Base-by-base conservation (phyloP, 2,113 vertebrate genomes). In the Archilochus colubris region DNA sequence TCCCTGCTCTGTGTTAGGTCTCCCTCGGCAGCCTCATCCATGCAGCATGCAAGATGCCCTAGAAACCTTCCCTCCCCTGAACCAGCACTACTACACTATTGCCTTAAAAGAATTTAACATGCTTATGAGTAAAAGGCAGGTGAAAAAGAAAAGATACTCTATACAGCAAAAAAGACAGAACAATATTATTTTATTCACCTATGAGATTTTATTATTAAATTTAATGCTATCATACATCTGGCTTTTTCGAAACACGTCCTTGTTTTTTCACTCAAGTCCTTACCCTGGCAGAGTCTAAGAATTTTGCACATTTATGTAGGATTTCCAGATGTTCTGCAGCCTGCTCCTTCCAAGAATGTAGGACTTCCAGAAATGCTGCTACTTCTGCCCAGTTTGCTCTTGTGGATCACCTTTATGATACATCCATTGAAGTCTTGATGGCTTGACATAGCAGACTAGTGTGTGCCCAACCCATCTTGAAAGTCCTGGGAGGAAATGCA, bases 251-350 rank as follows among this genome's bases (percentile, higher is more conserved):
- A 82, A 67, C 13, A 58, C 9, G 9, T 62, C 23, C 23, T 84
- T 83, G 25, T 33, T 72, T 77, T 75, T 78, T 85, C 51, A 51
- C 51, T 83, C 57, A 75, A 55, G 20, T 70, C 18, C 51, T 80
- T 90, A 33, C 78, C 27, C 82, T 80, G 82, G 73, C 57, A 87
- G 31, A 70, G 67, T 80, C 46, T 40, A 66, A 83, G 82, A 90
- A 87, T 92, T 87, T 79, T 90, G 68, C 78, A 92, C 67, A 46
- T 92, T 80, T 38, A 5, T 33, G 64, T 69, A 66, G 51, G 53
- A 28, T 89, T 94, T 94, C 86, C 90, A 92, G 67, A 89, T 89
- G 86, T 92, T 33, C 21, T 69, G 27, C 33, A 87, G 57, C 33
- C 51, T 79, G 12, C 46, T 82, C 13, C 72, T 83, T 82, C 33